Evolutionary conservation across 2,888 invertebrate genomes (phyloP), one percentile per base, ranked within the genome.

Genomic region (Drosophila vallismaia): DNA sequence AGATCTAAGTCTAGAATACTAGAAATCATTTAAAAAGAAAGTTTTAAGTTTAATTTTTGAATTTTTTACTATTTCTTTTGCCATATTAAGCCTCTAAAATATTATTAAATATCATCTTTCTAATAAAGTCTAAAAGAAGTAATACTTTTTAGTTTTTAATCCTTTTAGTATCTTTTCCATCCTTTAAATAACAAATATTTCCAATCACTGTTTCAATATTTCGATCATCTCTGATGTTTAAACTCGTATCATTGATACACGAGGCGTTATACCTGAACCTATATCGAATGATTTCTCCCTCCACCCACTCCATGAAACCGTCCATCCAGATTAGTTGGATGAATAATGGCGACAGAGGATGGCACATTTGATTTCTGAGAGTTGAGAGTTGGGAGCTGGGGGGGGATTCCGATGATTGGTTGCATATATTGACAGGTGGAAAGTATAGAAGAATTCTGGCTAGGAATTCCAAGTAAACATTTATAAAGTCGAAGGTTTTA

Each of bases 301-400:
- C 31, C n/a, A 38, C 38, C 9, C 49, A 5, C 28, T 6, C 42
- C 42, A 24, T 12, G 26, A 60, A 29, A 6, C 36, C 29, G 33
- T 14, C 33, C 3, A 26, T 44, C 64, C 29, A 64, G 66, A 66
- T 66, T 66, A 66, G 66, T 49, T 50, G 64, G 49, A 66, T 66
- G 66, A 66, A 49, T 66, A 64, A 66, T 66, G 66, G 48, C 49
- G 42, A 42, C 64, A 29, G 45, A 26, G 51, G 50, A 45, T 54
- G 66, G 49, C 44, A 45, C 54, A 38, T 45, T 54, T 54, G 66
- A 54, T 64, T 50, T 14, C 56, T 26, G 46, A 44, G 52, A 40
- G 36, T 36, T 36, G 51, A 42, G 42, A 52, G 44, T 4, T 9
- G n/a, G 1, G 36, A n/a, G 33, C 4, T 33, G 33, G 33, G 33